Percentiles rank a stretch among this genome's conserved stretches.
These are phyloP conservation scores for Drosophila carrolli DNA, from an alignment of 1,140 invertebrate genomes.

Conservation along the genomic window DNA sequence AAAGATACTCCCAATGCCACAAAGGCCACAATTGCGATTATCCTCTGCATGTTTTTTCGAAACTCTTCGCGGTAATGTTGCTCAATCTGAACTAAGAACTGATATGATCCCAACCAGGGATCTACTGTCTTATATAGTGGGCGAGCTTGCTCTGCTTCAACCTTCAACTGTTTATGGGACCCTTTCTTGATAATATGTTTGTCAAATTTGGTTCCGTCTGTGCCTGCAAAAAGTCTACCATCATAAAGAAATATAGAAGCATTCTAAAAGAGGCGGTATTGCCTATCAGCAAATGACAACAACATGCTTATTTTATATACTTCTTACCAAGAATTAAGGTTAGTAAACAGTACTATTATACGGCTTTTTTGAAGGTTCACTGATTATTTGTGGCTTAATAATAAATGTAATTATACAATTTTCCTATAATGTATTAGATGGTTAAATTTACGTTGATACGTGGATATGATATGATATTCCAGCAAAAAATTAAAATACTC, in stretches of 20 bases:
- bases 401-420: too few relatives aligned
- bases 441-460: constrained; percentile 2
- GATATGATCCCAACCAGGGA: background rate
- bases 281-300: constrained; percentile 15
- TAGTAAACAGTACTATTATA: background rate
- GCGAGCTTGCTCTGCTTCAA: background rate
- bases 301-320: constrained; percentile 2
- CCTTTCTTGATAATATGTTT: constrained; percentile 40
- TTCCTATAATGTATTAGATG: too few relatives aligned
- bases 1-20: background rate
- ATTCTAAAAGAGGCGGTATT: constrained; percentile 1
- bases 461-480: too few relatives aligned
- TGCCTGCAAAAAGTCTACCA: constrained; percentile 19
- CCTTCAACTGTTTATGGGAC: constrained; percentile 53
- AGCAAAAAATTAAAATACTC: too few relatives aligned
- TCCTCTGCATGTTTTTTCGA: constrained; percentile 28
- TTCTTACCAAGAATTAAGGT: background rate
- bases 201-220: constrained; percentile 13
- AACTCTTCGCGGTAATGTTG: constrained; percentile 3
- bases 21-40: constrained; percentile 14
- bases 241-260: constrained; percentile 60
- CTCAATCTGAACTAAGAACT: constrained; percentile 14
- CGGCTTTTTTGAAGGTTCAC: constrained; percentile 4
- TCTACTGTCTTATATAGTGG: constrained; percentile 52
- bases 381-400: too few relatives aligned